phyloP scores from a whole-genome alignment of 2,888 invertebrate species.

The Zonitis immaculata region DNA sequence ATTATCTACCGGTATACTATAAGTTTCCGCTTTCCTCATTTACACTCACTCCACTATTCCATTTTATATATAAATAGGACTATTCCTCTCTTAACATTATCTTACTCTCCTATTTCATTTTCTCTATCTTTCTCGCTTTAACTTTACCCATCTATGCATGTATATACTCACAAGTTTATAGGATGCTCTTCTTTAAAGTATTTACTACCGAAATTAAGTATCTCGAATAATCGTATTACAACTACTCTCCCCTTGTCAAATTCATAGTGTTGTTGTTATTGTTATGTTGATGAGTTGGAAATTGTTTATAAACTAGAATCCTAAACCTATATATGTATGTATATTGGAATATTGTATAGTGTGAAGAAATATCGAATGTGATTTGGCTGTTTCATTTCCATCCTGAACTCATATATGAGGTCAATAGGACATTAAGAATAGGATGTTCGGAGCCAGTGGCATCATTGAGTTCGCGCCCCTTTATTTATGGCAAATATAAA shows the following conservation, averaged over 20 bases:
- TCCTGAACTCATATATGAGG: slow-evolving; percentile 1
- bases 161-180: background rate
- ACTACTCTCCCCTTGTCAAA: background rate
- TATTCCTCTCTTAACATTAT: background rate
- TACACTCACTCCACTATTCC: background rate
- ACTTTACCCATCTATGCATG: background rate
- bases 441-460: slow-evolving; percentile 30
- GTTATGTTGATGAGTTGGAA: background rate
- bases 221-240: background rate
- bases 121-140: background rate
- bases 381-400: background rate
- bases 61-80: background rate
- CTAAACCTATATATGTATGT: too few relatives aligned
- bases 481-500: slow-evolving; percentile 38
- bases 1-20: slow-evolving; percentile 13
- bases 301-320: background rate
- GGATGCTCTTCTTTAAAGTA: background rate
- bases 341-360: background rate
- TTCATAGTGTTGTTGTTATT: background rate
- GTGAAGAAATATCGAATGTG: background rate
- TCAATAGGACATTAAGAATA: slow-evolving; percentile 19
- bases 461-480: slow-evolving; percentile 39
- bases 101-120: background rate
- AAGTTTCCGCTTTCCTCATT: slow-evolving; percentile 3
- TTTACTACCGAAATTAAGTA: background rate